Base-by-base conservation (phyloP, 2,113 vertebrate genomes). In the Protobothrops flavoviridis region DNA sequence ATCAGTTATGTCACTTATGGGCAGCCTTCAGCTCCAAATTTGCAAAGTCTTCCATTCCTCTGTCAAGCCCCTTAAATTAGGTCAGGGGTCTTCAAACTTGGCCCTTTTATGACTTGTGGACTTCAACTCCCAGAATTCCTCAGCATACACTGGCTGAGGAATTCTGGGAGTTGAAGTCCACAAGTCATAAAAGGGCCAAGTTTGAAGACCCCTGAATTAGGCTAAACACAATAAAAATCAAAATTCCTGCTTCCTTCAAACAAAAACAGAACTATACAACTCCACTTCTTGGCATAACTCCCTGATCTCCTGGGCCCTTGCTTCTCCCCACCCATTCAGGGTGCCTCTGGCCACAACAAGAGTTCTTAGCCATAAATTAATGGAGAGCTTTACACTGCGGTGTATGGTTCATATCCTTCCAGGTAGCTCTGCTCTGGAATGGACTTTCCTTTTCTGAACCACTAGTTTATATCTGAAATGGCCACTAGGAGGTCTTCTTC, bases 391-490 rank as follows among this genome's bases (percentile, higher is more conserved):
- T 39, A 20, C 69, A 20, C 33, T 74, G 13, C 0, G 0, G 2
- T n/a, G 13, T 20, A 8, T 61, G 55, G 11, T 24, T 1, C 21
- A 43, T 26, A 39, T 45, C 3, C 74, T 48, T 57, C 45, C 52
- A 52, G 43, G 26, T 45, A 92, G n/a, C 56, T 90, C 92, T 90
- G 55, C 11, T 94, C 61, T 59, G 12, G 39, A 43, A 17, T 56
- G 29, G 96, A 88, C 93, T 95, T 87, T 90, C 87, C 45, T 93
- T 53, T 86, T 53, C 29, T 33, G 57, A 12, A 20, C 26, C 29
- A 5, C 26, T 39, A 95, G 91, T 50, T 1, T 3, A 0, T 52
- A 91, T 93, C 93, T 48, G 55, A 87, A 57, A 91, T 86, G 95
- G 81, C 95, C 26, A 0, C 93, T 50, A 24, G 94, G 55, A 87